Conservation (phyloP, 2,888 invertebrate genomes). For the Brachyopa scutellaris region DNA sequence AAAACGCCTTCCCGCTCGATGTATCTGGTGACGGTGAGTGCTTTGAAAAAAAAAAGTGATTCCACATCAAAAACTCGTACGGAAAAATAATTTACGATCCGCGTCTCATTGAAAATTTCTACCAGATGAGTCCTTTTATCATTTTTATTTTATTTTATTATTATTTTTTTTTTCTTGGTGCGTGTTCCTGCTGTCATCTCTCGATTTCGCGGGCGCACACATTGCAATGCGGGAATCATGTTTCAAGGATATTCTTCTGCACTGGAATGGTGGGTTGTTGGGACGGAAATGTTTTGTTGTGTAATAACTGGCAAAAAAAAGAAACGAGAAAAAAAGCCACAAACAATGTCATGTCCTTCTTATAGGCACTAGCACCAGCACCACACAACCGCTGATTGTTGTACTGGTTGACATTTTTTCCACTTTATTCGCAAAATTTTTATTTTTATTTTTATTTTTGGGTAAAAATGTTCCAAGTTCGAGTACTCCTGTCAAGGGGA, state of each 20-base stretch:
- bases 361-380: no score
- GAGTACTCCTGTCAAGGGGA: conserved; percentile 30
- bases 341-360: conserved; percentile 21
- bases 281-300: conserved; percentile 11
- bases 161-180: neutral
- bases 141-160: conserved; percentile 21
- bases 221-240: conserved; percentile 20
- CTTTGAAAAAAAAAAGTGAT: neutral
- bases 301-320: conserved; percentile 6
- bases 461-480: conserved; percentile 11
- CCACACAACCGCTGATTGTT: conserved; percentile 23
- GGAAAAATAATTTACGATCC: conserved; percentile 41
- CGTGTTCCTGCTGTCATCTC: conserved; percentile 3
- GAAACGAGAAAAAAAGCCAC: neutral
- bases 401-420: conserved; percentile 35
- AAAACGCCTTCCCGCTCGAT: neutral
- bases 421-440: neutral
- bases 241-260: conserved; percentile 8
- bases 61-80: conserved; percentile 6
- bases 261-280: no score
- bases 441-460: neutral
- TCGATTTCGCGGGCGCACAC: conserved; percentile 1
- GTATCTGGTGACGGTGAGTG: neutral
- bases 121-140: conserved; percentile 49
- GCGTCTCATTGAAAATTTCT: conserved; percentile 30